A percentile compares a stretch with the other conserved stretches of the same genome.
These are phyloP conservation scores for Drosophila murphyi DNA, from an alignment of 1,140 invertebrate genomes.

Conservation along the genomic window DNA sequence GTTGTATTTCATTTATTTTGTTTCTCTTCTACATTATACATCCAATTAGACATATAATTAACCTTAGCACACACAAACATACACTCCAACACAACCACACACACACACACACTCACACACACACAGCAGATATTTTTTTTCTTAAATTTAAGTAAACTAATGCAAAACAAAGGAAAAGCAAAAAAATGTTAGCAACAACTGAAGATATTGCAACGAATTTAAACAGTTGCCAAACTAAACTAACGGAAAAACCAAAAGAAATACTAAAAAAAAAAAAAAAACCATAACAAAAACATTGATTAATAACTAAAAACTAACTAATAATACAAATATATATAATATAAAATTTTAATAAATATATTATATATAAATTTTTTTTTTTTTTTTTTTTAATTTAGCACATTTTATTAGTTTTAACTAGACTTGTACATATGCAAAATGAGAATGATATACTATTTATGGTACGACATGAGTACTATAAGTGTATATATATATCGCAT, in stretches of 20 bases:
- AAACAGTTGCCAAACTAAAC: constrained; percentile 81
- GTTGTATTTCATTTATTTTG: constrained; percentile 14
- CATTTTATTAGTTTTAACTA: constrained; percentile 75
- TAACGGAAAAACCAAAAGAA: constrained; percentile 44
- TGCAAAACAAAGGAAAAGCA: constrained; percentile 39
- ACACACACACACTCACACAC: neutral
- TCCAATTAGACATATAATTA: constrained; percentile 33
- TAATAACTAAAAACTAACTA: constrained; percentile 58
- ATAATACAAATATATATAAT: constrained; percentile 61
- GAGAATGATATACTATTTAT: constrained; percentile 31
- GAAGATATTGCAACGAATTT: constrained; percentile 82
- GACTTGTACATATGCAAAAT: constrained; percentile 71
- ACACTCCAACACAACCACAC: constrained; percentile 15
- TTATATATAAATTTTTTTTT: constrained; percentile 55
- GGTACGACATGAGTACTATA: constrained; percentile 32
- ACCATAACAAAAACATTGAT: constrained; percentile 46
- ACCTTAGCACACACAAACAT: constrained; percentile 34
- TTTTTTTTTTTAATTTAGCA: constrained; percentile 73
- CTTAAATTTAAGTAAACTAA: constrained; percentile 77
- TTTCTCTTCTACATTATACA: constrained; percentile 8
- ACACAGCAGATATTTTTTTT: constrained; percentile 64
- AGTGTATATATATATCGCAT: constrained; percentile 14
- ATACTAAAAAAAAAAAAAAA: constrained; percentile 33
- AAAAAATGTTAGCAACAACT: constrained; percentile 73
- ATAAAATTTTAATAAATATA: constrained; percentile 73